Evolutionary conservation across 2,797 vertebrate genomes (phyloP), one percentile per base, ranked within the genome.

Genomic region (Myripristis jacobus): DNA sequence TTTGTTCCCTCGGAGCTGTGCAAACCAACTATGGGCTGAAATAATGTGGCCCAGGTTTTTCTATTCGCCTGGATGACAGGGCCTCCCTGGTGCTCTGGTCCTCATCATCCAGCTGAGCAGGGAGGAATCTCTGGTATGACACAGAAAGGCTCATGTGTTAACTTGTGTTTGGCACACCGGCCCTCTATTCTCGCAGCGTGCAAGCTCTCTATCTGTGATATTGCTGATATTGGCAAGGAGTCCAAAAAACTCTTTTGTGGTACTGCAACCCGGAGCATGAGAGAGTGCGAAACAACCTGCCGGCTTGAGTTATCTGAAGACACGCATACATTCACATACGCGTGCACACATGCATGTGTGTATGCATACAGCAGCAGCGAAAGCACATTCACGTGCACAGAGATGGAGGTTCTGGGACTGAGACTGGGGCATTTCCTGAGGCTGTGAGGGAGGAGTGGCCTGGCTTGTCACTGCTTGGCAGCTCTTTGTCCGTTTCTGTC

Each of bases 1-100:
- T 68, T 53, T 29, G 47, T 55, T 65, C 31, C 57, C 22, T 47
- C 11, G 36, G 7, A 71, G 25, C 21, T 52, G 53, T 43, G 21
- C 16, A 65, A 27, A 57, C 29, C 53, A 50, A 24, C 13, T 25
- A 50, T 67, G 36, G 47, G 7, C 22, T 46, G 25, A 19, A 62
- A 48, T 41, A 19, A 29, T 44, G 31, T 13, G 29, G 50, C 36
- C 50, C 31, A 36, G 31, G 29, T 36, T 50, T 21, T 51, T 25
- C 1, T 54, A 65, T 74, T 71, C 36, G 24, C 53, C 71, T 74
- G 91, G 90, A 88, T 85, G 74, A 71, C 85, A 82, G 66, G 91
- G 90, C 44, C 61, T 47, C 46, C n/a, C 66, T 16, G 91, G 91
- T 85, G 88, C 61, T 83, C 74, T 47, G 89, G 81, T 78, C 46